Evolutionary conservation across 2,113 vertebrate genomes (phyloP).

Genomic region (Solea solea): DNA sequence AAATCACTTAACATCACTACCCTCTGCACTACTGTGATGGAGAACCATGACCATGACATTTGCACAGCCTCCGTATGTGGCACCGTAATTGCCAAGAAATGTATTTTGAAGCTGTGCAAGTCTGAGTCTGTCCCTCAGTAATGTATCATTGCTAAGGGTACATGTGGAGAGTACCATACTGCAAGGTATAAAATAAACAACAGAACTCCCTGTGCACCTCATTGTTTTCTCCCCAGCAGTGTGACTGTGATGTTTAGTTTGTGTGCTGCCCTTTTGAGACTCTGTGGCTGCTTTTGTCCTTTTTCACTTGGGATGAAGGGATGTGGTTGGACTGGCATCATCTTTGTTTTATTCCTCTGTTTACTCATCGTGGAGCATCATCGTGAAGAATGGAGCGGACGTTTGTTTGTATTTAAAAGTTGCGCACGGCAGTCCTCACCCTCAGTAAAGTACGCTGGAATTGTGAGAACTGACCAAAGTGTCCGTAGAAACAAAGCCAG

Average conservation of each 20-base stretch:
- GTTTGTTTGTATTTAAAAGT: no score
- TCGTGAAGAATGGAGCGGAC: no score
- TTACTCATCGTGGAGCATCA: not conserved
- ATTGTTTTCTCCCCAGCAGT: not conserved
- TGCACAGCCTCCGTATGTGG: not conserved
- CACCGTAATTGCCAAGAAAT: not conserved
- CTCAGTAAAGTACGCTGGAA: no score
- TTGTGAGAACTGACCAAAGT: not conserved
- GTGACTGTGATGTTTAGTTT: no score
- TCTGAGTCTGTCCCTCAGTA: not conserved
- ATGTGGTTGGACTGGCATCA: no score
- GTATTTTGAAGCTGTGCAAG: not conserved
- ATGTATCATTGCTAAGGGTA: not conserved
- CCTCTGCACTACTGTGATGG: not conserved
- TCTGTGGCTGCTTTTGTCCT: no score
- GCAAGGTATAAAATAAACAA: not conserved
- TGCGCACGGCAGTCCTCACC: no score
- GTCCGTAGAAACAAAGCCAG: no score
- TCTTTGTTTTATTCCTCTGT: not conserved
- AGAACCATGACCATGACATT: not conserved
- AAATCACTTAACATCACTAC: not conserved
- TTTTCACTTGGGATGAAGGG: no score
- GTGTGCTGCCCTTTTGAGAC: no score
- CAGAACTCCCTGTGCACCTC: not conserved
- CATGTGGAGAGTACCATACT: not conserved